Evolutionary conservation across 2,113 vertebrate genomes (phyloP), one percentile per base, ranked within the genome.

Genomic region (Crotalus viridis): DNA sequence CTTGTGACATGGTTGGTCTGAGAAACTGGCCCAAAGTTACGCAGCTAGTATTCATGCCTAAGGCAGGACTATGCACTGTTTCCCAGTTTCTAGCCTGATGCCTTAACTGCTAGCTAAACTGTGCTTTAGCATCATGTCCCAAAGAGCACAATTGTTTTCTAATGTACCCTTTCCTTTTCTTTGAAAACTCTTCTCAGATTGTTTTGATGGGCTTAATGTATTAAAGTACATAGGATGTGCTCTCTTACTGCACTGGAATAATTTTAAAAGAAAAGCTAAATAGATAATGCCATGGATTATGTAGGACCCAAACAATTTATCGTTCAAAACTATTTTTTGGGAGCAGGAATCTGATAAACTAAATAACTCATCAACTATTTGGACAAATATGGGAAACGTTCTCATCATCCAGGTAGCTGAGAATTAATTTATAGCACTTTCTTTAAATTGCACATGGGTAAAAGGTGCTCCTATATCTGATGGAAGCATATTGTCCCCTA

Each of bases 401-500:
- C 39, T 39, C 19, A 92, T 19, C 10, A 88, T 19, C 51, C 33
- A 57, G 33, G 15, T 26, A 89, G 52, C 21, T n/a, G 24, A 56
- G 22, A 81, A 39, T 10, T 91, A 59, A 4, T 43, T 43, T 12
- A 52, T 28, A 89, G 52, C 6, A n/a, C 0, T 33, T 81, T 10
- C 88, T 85, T 85, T 33, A 55, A 93, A 46, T 51, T 64, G 88
- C 13, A 88, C 39, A 10, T 48, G 51, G 51, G 28, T 54, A 92
- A 92, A 74, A 90, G 43, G 0, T 10, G 1, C 15, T 52, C 13
- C 54, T 86, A 87, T 54, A 46, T 85, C 10, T 90, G 88, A 24
- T 64, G 5, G 28, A 85, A 89, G 92, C 91, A 93, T 92, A 64
- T 1, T 93, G 90, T 52, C 91, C 57, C 12, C 12, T n/a, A 91